Base-by-base conservation (phyloP, 2,888 invertebrate species). In the Cecidostiba fungosa region DNA sequence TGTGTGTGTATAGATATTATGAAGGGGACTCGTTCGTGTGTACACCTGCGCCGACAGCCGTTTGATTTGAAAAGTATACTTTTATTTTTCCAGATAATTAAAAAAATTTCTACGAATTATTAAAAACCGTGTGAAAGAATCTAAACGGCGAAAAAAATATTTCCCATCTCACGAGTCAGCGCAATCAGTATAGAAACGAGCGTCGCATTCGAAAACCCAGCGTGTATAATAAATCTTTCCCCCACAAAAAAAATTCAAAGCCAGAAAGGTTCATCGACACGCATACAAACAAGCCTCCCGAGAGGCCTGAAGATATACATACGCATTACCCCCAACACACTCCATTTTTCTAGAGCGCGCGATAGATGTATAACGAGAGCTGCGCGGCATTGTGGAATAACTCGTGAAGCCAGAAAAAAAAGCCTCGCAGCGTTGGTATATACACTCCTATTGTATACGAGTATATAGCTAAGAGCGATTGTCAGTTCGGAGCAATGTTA, bases 401-500 rank as follows among this genome's bases (percentile, higher is more conserved):
- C n/a, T n/a, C 19, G 32, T 32, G n/a, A 39, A 29, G 29, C 43
- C 43, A 43, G 36, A 39, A 19, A 72, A 23, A 72, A n/a, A n/a
- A 72, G 72, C 72, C n/a, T 19, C 4, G 36, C 36, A 0, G 36
- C 36, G 70, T 19, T 70, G 26, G n/a, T 39, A 36, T 16, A 10
- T 6, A 50, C 10, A 12, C 16, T 39, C 39, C 72, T 23, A 72
- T 72, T 72, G 72, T 72, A n/a, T n/a, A 3, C 6, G 23, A n/a
- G 43, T 26, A 66, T 19, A 26, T 23, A n/a, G 10, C 0, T n/a
- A n/a, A n/a, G 66, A 32, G 82, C 66, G 73, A 82, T 74, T 82
- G 76, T 81, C 70, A 36, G 32, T 36, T 36, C 26, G 16, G 32
- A 23, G 72, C 85, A 26, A 82, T 85, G 85, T 85, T 85, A 82